Percentiles rank a stretch among this genome's conserved stretches.
Evolutionary conservation across 2,888 invertebrate species (phyloP).

Genomic region (Pterobdella sp.): DNA sequence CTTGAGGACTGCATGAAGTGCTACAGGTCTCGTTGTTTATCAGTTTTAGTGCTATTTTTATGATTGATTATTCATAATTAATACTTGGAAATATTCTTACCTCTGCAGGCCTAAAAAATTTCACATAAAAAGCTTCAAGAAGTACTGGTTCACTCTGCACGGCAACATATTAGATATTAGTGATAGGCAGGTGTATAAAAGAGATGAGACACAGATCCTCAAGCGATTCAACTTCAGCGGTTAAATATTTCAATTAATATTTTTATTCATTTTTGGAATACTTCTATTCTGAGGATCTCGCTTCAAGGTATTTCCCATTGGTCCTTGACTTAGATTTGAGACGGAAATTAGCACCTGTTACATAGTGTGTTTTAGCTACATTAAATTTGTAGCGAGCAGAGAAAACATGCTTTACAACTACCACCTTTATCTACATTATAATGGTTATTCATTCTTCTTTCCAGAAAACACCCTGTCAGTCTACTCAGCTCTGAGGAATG

Average conservation of each 20-base stretch:
- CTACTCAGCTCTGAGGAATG: background rate
- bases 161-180: background rate
- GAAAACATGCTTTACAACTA: background rate
- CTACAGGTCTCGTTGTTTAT: constrained; percentile 1
- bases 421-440: background rate
- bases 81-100: background rate
- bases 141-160: constrained; percentile 15
- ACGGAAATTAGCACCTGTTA: too few relatives aligned
- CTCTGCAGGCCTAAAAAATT: constrained; percentile 21
- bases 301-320: too few relatives aligned
- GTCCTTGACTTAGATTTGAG: too few relatives aligned
- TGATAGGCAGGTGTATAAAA: background rate
- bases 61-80: background rate
- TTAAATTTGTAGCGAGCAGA: too few relatives aligned
- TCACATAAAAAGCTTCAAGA: constrained; percentile 21
- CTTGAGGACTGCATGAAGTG: constrained; percentile 16
- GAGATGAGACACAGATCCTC: too few relatives aligned
- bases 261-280: too few relatives aligned
- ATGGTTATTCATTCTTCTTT: background rate
- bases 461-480: background rate
- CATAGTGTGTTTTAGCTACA: too few relatives aligned
- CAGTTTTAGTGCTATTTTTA: background rate
- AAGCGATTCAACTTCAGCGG: too few relatives aligned
- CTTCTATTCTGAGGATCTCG: too few relatives aligned
- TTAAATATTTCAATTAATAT: too few relatives aligned